phyloP scores from a whole-genome alignment of 2,113 vertebrate species.

The Odobenus rosmarus region DNA sequence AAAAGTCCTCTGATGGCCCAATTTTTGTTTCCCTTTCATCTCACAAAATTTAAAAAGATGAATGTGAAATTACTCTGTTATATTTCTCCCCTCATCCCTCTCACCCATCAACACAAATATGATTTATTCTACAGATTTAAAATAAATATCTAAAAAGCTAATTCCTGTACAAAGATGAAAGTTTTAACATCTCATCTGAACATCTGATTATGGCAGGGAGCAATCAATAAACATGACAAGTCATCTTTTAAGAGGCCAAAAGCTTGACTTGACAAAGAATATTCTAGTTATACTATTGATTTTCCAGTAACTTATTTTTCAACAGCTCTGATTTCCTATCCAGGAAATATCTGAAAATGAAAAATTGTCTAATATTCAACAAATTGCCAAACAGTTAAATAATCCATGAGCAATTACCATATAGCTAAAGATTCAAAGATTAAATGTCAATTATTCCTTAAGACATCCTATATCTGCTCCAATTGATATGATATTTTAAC shows the following conservation, averaged over 20 bases:
- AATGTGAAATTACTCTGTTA: not conserved
- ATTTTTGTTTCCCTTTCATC: not conserved
- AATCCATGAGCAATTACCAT: not conserved
- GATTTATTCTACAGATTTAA: not conserved
- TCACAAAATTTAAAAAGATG: not conserved
- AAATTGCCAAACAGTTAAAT: not conserved
- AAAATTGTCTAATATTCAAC: not conserved
- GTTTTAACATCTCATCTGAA: not conserved
- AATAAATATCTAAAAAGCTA: not conserved
- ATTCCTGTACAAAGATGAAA: not conserved
- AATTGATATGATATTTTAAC: not conserved
- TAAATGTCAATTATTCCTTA: not conserved
- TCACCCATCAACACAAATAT: not conserved
- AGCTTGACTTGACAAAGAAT: not conserved
- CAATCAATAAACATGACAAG: not conserved
- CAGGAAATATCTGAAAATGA: not conserved
- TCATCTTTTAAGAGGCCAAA: not conserved
- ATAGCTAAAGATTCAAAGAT: not conserved
- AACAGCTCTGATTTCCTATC: not conserved
- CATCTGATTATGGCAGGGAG: not conserved
- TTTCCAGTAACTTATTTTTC: not conserved
- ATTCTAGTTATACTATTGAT: not conserved
- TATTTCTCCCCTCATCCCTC: not conserved
- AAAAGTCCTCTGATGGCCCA: not conserved
- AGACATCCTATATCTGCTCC: not conserved